These are phyloP conservation scores for Montipora efflorescens DNA, from an alignment of 64 coral and sea anemone species.

Conservation along the genomic window DNA sequence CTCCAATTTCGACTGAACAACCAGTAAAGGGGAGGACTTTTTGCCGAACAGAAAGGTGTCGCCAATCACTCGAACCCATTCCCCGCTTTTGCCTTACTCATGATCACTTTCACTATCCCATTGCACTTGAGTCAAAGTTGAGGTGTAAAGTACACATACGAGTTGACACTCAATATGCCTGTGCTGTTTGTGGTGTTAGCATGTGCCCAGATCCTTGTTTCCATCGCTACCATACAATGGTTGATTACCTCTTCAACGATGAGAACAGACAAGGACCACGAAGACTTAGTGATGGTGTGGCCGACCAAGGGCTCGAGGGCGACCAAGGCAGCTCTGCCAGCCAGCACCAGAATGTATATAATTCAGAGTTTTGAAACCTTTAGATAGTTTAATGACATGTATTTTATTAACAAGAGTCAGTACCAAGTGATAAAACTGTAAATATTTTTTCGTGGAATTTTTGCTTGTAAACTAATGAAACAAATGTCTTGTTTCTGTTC, in stretches of 20 bases:
- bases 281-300: conserved; percentile 24
- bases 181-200: conserved; percentile 27
- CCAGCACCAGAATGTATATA: background rate
- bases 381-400: background rate
- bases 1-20: conserved; percentile 10
- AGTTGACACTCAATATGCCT: conserved; percentile 34
- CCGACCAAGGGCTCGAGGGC: background rate
- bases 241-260: conserved; percentile 35
- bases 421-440: background rate
- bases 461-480: too few relatives aligned
- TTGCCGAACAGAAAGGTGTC: background rate
- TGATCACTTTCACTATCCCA: background rate
- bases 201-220: conserved; percentile 48
- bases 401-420: background rate
- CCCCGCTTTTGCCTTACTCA: too few relatives aligned
- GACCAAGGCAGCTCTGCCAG: background rate
- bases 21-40: background rate
- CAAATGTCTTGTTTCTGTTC: too few relatives aligned
- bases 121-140: background rate
- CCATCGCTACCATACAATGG: conserved; percentile 14
- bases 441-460: background rate
- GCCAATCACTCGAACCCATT: background rate
- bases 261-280: conserved; percentile 1
- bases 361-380: background rate
- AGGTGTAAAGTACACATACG: conserved; percentile 6